Evolutionary conservation across 2,113 vertebrate species (phyloP).

Genomic region (Psittacara wagleri): DNA sequence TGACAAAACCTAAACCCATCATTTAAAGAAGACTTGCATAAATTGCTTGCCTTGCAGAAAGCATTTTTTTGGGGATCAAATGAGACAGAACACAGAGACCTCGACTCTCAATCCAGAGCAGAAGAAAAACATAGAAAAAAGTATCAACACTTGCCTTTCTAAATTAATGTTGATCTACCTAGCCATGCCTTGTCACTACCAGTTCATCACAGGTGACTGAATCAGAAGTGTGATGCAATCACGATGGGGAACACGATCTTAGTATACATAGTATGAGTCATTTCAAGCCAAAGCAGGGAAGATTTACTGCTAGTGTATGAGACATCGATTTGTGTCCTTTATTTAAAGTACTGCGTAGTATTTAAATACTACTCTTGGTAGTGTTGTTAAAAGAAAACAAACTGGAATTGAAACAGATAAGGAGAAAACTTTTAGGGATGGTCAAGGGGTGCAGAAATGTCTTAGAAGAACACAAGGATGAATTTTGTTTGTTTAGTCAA

Average conservation of each 20-base stretch:
- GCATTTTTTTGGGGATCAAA: background rate
- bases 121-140: background rate
- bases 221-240: background rate
- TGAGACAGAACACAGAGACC: background rate
- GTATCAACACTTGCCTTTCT: background rate
- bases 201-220: background rate
- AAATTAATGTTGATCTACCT: background rate
- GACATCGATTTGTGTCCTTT: background rate
- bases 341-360: background rate
- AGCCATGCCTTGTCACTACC: background rate
- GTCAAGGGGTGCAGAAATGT: background rate
- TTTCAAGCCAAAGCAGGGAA: background rate
- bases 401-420: background rate
- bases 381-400: background rate
- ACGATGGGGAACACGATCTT: background rate
- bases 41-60: background rate
- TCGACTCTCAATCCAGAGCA: background rate
- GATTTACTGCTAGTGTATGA: background rate
- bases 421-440: background rate
- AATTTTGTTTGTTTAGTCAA: background rate
- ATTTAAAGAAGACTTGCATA: background rate
- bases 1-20: background rate
- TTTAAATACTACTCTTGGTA: background rate
- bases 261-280: background rate
- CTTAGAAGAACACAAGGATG: background rate